A percentile compares a stretch with the other conserved stretches of the same genome.
phyloP scores from a whole-genome alignment of 2,888 invertebrate genomes.

The Cephonodes hylas region DNA sequence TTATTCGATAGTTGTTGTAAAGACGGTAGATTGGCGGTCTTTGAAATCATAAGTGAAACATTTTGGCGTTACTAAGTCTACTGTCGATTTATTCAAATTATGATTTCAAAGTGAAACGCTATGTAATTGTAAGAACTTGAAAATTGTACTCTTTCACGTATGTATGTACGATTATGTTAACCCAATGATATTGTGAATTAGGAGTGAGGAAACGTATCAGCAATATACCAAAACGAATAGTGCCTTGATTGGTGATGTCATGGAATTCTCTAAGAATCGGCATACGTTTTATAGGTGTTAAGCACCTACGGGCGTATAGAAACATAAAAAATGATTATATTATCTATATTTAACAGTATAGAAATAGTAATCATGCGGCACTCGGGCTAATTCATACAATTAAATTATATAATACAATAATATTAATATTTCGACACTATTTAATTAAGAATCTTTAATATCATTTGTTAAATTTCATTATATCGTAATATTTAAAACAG shows the following conservation, averaged over 20 bases:
- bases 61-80: conserved; percentile 16
- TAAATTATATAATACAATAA: conserved; percentile 53
- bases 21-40: conserved; percentile 48
- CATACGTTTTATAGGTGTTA: conserved; percentile 54
- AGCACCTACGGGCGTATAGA: conserved; percentile 42
- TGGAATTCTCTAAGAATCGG: conserved; percentile 52
- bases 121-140: conserved; percentile 53
- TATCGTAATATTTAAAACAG: conserved; percentile 69
- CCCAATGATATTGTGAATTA: conserved; percentile 72
- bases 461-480: conserved; percentile 75
- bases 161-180: conserved; percentile 63
- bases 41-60: conserved; percentile 37
- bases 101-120: conserved; percentile 41
- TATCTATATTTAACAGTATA: conserved; percentile 80
- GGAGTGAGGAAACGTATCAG: conserved; percentile 80
- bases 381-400: conserved; percentile 67
- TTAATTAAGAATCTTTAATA: conserved; percentile 53
- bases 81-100: conserved; percentile 19
- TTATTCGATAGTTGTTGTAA: conserved; percentile 69
- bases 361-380: conserved; percentile 80
- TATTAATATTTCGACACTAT: conserved; percentile 55
- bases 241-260: conserved; percentile 73
- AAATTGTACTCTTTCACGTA: conserved; percentile 67
- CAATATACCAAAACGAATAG: conserved; percentile 80
- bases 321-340: conserved; percentile 68